These are phyloP conservation scores for Drosophila parthenogenetica DNA, from an alignment of 2,888 invertebrate genomes.

Conservation along the genomic window DNA sequence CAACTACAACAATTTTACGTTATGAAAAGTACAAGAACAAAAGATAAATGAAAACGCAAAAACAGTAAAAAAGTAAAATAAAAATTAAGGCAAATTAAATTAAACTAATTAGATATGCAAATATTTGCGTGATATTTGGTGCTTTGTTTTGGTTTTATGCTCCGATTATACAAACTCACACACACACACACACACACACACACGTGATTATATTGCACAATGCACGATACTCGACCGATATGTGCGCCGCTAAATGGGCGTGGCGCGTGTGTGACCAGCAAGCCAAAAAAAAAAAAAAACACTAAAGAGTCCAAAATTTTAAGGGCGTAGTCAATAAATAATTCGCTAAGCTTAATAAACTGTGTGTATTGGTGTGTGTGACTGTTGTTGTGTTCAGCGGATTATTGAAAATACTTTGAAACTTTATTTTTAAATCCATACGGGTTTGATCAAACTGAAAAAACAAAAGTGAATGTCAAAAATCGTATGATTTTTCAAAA, in stretches of 20 bases:
- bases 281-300: not conserved
- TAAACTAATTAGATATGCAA: conserved; percentile 72
- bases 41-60: not conserved
- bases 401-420: conserved; percentile 16
- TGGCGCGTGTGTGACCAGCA: not conserved
- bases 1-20: not conserved
- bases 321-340: conserved; percentile 21
- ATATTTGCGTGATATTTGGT: conserved; percentile 74
- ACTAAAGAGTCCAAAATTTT: not conserved
- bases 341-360: conserved; percentile 26
- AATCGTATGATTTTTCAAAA: not conserved
- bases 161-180: conserved; percentile 45
- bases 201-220: conserved; percentile 48
- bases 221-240: conserved; percentile 33
- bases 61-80: not conserved
- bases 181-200: not conserved
- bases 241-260: not conserved
- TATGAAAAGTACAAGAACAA: conserved; percentile 44
- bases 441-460: conserved; percentile 16
- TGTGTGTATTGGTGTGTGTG: conserved; percentile 15
- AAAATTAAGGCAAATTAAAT: conserved; percentile 44
- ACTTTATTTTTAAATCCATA: conserved; percentile 1
- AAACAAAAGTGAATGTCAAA: conserved; percentile 15
- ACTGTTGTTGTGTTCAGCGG: conserved; percentile 30
- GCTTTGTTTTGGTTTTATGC: conserved; percentile 59